Percentiles rank a stretch among this genome's conserved stretches.
Conservation (phyloP, 2,113 vertebrate species). For the Anarhynchus alexandrinus region DNA sequence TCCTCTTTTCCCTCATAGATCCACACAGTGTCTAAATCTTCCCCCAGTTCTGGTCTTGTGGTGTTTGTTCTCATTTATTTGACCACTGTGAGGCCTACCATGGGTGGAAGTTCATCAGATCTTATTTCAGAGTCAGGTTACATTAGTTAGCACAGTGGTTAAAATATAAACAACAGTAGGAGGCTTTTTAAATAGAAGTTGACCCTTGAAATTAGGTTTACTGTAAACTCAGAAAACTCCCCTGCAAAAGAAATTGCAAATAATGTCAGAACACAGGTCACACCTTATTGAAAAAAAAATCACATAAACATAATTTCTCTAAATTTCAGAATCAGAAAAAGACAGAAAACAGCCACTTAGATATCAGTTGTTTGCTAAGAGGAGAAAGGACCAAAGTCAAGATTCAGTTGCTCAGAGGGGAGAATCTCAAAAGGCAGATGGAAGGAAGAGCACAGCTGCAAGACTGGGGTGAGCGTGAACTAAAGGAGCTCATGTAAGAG, state of each 20-base stretch:
- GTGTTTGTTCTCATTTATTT: conserved; percentile 55
- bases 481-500: background rate
- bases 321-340: background rate
- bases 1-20: background rate
- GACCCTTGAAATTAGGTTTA: conserved; percentile 60
- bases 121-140: conserved; percentile 48
- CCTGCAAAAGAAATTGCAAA: background rate
- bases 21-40: background rate
- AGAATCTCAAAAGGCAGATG: background rate
- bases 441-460: background rate
- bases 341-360: background rate
- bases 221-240: conserved; percentile 27
- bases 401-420: background rate
- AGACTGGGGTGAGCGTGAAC: background rate
- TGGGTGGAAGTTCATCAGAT: conserved; percentile 58
- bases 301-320: background rate
- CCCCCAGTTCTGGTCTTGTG: background rate
- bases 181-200: conserved; percentile 57
- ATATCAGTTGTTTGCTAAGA: background rate
- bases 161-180: conserved; percentile 56
- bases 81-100: background rate
- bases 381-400: background rate
- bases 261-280: background rate
- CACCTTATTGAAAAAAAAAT: background rate
- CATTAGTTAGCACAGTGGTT: conserved; percentile 59